A percentile compares a stretch with the other conserved stretches of the same genome.
Evolutionary conservation across 2,113 vertebrate genomes (phyloP).

Genomic region (Ellobius talpinus): DNA sequence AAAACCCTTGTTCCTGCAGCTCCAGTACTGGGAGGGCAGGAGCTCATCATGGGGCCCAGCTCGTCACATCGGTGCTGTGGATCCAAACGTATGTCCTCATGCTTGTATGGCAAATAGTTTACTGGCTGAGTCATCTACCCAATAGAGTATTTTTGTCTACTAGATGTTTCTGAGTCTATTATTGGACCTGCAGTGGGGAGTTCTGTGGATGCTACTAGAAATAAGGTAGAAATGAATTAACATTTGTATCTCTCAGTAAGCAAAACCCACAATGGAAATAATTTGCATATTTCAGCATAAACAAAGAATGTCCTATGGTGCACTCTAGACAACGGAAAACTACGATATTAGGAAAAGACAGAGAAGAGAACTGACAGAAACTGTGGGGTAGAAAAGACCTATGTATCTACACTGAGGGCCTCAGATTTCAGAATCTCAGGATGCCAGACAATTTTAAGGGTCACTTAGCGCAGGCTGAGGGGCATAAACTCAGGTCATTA

Average conservation of each 20-base stretch:
- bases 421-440: neutral
- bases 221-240: neutral
- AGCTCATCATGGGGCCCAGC: neutral
- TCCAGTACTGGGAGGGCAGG: too few relatives aligned
- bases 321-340: neutral
- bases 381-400: neutral
- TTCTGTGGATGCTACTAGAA: constrained; percentile 11
- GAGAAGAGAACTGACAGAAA: neutral
- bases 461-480: neutral
- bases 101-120: neutral
- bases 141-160: neutral
- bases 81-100: neutral
- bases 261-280: constrained; percentile 29
- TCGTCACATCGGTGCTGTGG: neutral
- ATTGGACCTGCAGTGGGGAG: neutral
- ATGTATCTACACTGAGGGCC: neutral
- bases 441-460: neutral
- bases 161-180: neutral
- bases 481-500: too few relatives aligned
- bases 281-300: constrained; percentile 20
- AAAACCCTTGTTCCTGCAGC: neutral
- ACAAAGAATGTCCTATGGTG: neutral
- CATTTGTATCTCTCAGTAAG: neutral
- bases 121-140: neutral
- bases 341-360: neutral